These are phyloP conservation scores for Tragelaphus oryx DNA, from an alignment of 2,797 vertebrate genomes.

Conservation along the genomic window DNA sequence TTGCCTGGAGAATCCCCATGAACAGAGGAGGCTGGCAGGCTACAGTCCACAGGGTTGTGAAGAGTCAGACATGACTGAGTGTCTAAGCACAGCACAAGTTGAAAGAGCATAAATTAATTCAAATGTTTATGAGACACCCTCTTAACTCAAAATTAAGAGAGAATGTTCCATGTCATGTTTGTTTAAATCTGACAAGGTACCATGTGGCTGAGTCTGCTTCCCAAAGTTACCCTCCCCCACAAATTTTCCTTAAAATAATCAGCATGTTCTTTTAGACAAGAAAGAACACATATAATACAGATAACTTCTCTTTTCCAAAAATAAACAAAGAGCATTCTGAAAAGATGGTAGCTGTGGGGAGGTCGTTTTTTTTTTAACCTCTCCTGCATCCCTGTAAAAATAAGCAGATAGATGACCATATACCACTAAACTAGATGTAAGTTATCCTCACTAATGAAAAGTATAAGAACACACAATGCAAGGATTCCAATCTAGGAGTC, in stretches of 20 bases:
- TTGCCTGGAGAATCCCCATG: background rate
- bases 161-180: rapidly evolving
- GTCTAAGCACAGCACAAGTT: background rate
- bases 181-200: background rate
- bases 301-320: background rate
- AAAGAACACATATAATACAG: background rate
- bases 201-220: background rate
- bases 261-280: background rate
- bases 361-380: background rate
- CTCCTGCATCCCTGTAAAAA: background rate
- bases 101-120: background rate
- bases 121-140: background rate
- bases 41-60: background rate
- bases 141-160: background rate
- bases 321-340: background rate
- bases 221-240: background rate
- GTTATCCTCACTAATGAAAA: background rate
- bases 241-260: background rate
- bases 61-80: background rate
- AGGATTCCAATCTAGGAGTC: background rate
- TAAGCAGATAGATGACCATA: background rate
- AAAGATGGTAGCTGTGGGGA: background rate
- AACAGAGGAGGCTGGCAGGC: background rate
- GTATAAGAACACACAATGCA: background rate
- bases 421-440: background rate